Percentiles rank a stretch among this genome's conserved stretches.
phyloP scores from a whole-genome alignment of 2,113 vertebrate genomes.

The Herpetotheres cachinnans region DNA sequence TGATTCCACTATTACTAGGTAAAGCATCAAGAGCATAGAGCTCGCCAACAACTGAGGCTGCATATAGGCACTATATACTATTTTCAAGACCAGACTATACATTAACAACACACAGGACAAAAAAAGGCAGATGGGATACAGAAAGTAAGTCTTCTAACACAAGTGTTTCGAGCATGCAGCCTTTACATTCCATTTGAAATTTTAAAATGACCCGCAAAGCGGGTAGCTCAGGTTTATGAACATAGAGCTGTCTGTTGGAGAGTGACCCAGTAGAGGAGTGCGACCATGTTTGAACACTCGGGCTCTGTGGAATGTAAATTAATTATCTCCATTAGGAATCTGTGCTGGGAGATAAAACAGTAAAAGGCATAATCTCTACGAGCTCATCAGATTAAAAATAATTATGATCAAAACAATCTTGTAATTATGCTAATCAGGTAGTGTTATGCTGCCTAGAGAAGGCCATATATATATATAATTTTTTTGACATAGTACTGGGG shows the following conservation, averaged over 20 bases:
- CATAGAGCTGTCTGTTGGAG: background rate
- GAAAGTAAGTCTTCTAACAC: background rate
- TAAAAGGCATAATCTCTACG: background rate
- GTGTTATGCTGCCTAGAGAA: background rate
- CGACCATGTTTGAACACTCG: background rate
- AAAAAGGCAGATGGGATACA: background rate
- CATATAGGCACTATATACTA: background rate
- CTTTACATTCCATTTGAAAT: background rate
- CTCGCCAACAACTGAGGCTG: background rate
- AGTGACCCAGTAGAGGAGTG: background rate
- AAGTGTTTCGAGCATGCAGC: background rate
- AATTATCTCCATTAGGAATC: background rate
- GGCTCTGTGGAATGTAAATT: background rate
- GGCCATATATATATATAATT: background rate
- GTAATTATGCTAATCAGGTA: background rate
- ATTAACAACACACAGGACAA: background rate
- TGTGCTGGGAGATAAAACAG: background rate
- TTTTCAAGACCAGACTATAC: background rate
- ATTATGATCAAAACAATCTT: background rate
- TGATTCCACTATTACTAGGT: background rate
- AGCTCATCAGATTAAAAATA: background rate
- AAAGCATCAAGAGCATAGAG: background rate
- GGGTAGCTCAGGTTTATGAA: background rate
- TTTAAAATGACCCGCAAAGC: background rate
- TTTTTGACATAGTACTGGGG: background rate